Base-by-base conservation (phyloP, 2,113 vertebrate species). In the Alexandromys fortis region DNA sequence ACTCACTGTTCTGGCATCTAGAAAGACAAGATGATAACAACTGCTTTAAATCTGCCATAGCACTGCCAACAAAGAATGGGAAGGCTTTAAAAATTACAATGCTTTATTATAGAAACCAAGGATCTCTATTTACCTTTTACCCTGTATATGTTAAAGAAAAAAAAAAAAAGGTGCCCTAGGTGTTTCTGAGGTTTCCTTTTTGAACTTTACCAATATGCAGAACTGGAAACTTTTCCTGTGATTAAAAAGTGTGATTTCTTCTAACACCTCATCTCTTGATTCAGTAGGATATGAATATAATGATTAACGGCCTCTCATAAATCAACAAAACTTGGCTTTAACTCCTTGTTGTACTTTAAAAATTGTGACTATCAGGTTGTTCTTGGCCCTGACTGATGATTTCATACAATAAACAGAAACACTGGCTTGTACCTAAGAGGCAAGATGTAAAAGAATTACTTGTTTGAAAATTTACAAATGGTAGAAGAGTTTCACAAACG, bases 301-400 rank as follows among this genome's bases (percentile, higher is more conserved):
- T 75, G 47, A 70, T n/a, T 77, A 92, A 24, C 77, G 28, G 55
- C 94, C 96, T 38, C 77, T 97, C 38, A 86, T 16, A 14, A 96
- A 65, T n/a, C 89, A 76, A 55, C 19, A 87, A 55, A 77, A 91
- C 88, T 52, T 89, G 42, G 24, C 72, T 86, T 90, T 96, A 63
- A 70, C 4, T 88, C 91, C 61, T 95, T 12, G 79, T 30, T 5
- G 35, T 94, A 55, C 82, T 26, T 91, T 30, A 88, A 92, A 96
- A 94, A 68, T 19, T 7, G 0, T 90, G 42, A 55, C 79, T n/a
- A 42, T 4, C 58, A 17, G 26, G 1, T 58, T 82, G 19, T 42
- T 83, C 7, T 21, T 93, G 21, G 21, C 45, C 9, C 52, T 22
- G 83, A 7, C 85, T 90, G 0, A 21, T 58, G 63, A 49, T 47